Evolutionary conservation across 2,888 invertebrate species (phyloP), one percentile per base, ranked within the genome.

Genomic region (Sarcophaga variegata): DNA sequence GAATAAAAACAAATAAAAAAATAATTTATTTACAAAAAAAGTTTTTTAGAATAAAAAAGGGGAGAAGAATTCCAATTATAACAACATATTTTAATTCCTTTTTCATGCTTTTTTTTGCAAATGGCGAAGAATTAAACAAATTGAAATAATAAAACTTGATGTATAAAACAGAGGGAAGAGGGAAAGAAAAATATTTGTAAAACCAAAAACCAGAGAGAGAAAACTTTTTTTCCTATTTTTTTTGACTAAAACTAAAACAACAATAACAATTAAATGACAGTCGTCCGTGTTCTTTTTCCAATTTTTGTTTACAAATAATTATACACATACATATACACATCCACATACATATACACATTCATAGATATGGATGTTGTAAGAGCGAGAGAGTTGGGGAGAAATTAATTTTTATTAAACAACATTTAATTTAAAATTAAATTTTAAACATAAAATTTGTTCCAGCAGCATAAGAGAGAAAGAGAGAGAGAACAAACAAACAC

Each of bases 371-470:
- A 14, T 54, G 17, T 17, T 1, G 17, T 4, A 12, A 14, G 14
- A 54, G 54, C 1, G 17, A 54, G 54, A 17, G 12, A 17, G 14
- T 11, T 14, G 14, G 2, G 12, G 25, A 8, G 47, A 77, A 83
- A 83, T 78, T 72, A 77, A 78, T 49, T 78, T 82, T 83, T 62
- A 72, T 83, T 77, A 77, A 66, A 47, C 71, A 77, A 83, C 63
- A 83, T 83, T 83, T 37, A 72, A 78, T 14, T 5, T 17, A 54
- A 54, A 12, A 54, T 54, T 14, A 49, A 49, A 49, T 14, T 49
- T 2, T 49, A 14, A 14, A 49, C 11, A 49, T 49, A 14, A 54
- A 37, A 37, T 37, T 37, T 10, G 37, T 37, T 37, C 37, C 37
- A 27, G 27, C 27, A 37, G 10, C 1, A 37, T 37, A 37, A 37